Evolutionary conservation across 2,797 vertebrate species (phyloP), one percentile per base, ranked within the genome.

Genomic region (Clarias platycephalus): DNA sequence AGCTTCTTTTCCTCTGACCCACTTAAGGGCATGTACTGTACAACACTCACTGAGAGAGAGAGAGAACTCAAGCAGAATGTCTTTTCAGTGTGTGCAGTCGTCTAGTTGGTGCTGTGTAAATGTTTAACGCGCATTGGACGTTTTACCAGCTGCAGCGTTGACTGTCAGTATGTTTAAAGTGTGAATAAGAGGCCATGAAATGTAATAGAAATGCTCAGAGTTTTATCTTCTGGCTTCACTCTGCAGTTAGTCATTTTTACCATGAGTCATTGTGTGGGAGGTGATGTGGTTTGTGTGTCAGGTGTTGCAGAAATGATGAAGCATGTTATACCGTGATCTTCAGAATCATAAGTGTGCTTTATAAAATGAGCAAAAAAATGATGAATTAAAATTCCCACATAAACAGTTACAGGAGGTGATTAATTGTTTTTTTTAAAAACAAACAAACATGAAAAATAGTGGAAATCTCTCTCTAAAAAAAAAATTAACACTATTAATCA

Each of bases 1-100:
- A 40, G 31, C 75, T 78, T 78, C 80, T 91, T 91, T 91, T 90
- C 89, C 31, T 60, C 89, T 94, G 94, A 93, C 93, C 93, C 92
- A 95, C 83, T 93, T 94, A 92, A 68, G 70, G 37, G 68, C 84
- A 64, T 71, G 87, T 88, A 57, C 76, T 87, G 70, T 83, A 91
- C 84, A 83, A 91, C 89, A 71, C 87, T 40, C 20, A 4, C 84
- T 90, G 80, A 88, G 91, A 79, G 83, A 88, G 83, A 88, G 91
- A 79, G 81, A 40, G 72, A 87, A 79, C 80, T 84, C 53, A 71
- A 72, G 82, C 71, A 13, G 26, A 87, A 75, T 88, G 16, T 86
- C 80, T 87, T 83, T 89, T 90, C 81, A 90, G 86, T 87, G 82
- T 80, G 86, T 90, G 87, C 86, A 89, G 85, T 78, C 28, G 70